Evolutionary conservation across 2,113 vertebrate species (phyloP), one percentile per base, ranked within the genome.

Genomic region (Cyprinodon tularosa): DNA sequence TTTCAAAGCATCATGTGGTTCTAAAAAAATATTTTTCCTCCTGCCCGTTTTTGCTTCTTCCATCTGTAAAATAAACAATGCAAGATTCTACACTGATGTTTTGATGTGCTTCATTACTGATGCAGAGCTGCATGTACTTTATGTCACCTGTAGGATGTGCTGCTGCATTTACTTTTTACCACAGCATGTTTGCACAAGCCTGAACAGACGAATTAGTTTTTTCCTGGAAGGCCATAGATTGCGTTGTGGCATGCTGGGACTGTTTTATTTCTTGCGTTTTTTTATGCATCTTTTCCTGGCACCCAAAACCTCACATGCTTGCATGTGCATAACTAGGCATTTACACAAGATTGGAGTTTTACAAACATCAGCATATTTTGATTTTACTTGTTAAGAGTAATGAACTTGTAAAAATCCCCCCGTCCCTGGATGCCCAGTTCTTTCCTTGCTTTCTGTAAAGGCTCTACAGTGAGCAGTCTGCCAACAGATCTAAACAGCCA

Each of bases 111-210:
- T 0, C 36, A 22, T 39, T 42, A 10, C 12, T 57, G 12, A 39
- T 50, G 2, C 12, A 64, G 4, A 78, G 22, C 36, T 74, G 50
- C 0, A 44, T 53, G 45, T 14, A n/a, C 20, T 66, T 40, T 65
- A 17, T 50, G 62, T 80, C 13, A 64, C 36, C 37, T 44, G 29
- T 15, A 42, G 12, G 22, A 11, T 67, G 0, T 37, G 8, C 59
- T 72, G 45, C 61, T 78, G 45, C 42, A 39, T 78, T 76, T 82
- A 36, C 68, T 65, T 70, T 80, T n/a, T 59, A 44, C 48, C 78
- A 62, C 50, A 78, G 76, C 93, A 92, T 87, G 94, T 92, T 88
- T 44, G 66, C 66, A 92, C 92, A 91, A 72, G 88, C 90, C 79
- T 38, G 72, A 64, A 50, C 42, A 39, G 74, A 65, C 78, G 79